These are phyloP conservation scores for Bucorvus abyssinicus DNA, from an alignment of 2,797 vertebrate genomes.

Conservation along the genomic window DNA sequence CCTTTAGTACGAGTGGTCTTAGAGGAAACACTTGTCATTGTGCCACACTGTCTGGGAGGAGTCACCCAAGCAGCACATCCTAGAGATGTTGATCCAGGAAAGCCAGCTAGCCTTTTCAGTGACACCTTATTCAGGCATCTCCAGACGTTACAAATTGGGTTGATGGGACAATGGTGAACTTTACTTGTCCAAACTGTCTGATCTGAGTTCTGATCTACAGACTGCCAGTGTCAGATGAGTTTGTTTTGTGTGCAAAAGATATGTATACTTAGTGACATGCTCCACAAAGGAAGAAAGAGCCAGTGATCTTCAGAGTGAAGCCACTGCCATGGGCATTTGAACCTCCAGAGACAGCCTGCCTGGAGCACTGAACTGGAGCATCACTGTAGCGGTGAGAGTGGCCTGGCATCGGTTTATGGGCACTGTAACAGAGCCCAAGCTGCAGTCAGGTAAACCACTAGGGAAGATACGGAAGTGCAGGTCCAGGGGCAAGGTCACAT, in stretches of 20 bases:
- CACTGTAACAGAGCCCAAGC: neutral
- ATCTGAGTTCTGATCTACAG: neutral
- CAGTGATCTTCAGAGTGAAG: neutral
- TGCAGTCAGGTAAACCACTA: neutral
- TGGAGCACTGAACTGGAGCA: neutral
- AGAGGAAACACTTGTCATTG: neutral
- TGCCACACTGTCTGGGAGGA: neutral
- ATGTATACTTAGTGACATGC: fast-evolving
- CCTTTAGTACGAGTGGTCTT: neutral
- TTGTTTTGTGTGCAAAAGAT: neutral
- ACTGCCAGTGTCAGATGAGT: neutral
- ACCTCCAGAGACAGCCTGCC: neutral
- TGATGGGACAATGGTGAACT: neutral
- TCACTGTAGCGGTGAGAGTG: neutral
- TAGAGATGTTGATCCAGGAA: neutral
- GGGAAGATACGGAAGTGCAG: neutral
- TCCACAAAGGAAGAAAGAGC: neutral
- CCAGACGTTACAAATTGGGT: neutral
- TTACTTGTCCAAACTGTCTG: neutral
- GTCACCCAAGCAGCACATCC: neutral
- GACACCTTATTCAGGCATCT: neutral
- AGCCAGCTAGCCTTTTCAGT: neutral
- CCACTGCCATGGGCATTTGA: neutral
- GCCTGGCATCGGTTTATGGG: neutral
- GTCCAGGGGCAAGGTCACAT: neutral